Conservation (phyloP, 2,888 invertebrate genomes). For the Polyploca ridens region DNA sequence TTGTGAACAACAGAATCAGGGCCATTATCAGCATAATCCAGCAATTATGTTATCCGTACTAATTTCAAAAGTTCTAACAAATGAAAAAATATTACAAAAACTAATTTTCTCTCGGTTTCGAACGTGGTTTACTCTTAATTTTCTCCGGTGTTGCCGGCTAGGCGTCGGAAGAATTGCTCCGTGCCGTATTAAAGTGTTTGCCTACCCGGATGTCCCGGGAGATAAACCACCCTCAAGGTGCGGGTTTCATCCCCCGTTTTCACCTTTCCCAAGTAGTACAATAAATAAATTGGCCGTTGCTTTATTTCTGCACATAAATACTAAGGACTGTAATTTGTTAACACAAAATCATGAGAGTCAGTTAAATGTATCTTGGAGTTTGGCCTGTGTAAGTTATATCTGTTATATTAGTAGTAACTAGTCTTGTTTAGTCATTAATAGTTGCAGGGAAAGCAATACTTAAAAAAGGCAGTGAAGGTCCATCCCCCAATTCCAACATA, state of each 20-base stretch:
- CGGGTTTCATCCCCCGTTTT: constrained; percentile 32
- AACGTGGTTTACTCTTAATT: constrained; percentile 42
- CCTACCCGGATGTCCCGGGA: constrained; percentile 44
- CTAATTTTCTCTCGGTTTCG: constrained; percentile 19
- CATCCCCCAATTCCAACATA: too few relatives aligned
- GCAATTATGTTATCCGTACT: not conserved
- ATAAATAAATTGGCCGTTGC: constrained; percentile 52
- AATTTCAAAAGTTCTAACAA: constrained; percentile 4
- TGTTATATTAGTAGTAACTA: too few relatives aligned
- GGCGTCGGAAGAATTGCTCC: constrained; percentile 52
- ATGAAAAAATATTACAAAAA: constrained; percentile 18
- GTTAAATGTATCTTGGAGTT: not conserved
- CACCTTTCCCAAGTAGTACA: constrained; percentile 45
- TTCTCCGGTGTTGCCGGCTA: constrained; percentile 39
- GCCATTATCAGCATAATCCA: too few relatives aligned
- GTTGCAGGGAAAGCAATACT: too few relatives aligned
- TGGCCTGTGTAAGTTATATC: too few relatives aligned
- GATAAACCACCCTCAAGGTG: constrained; percentile 30
- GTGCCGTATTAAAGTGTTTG: constrained; percentile 61
- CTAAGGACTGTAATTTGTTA: constrained; percentile 20
- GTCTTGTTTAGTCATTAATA: too few relatives aligned
- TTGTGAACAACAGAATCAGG: too few relatives aligned
- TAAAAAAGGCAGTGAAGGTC: too few relatives aligned
- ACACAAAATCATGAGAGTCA: constrained; percentile 5
- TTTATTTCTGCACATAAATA: constrained; percentile 33